phyloP scores from a whole-genome alignment of 2,888 invertebrate species.

The Argyresthia goedartella region DNA sequence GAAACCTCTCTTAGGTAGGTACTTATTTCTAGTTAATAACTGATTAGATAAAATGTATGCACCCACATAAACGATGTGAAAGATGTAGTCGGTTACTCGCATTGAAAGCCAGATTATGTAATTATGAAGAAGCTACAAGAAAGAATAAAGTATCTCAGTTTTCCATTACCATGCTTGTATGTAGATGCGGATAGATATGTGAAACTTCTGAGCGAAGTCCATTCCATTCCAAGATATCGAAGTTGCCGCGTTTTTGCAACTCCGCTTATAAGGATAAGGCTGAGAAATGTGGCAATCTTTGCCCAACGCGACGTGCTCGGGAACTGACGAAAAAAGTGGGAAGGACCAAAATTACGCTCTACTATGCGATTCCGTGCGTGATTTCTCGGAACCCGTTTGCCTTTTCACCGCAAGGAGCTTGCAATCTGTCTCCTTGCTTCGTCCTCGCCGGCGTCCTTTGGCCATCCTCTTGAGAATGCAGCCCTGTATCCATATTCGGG shows the following conservation, averaged over 20 bases:
- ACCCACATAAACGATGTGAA: no score
- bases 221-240: not conserved
- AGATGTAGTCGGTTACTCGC: no score
- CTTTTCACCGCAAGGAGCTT: slow-evolving; percentile 39
- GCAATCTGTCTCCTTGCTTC: slow-evolving; percentile 36
- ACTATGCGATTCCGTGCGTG: slow-evolving; percentile 45
- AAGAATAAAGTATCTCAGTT: not conserved
- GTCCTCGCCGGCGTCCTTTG: slow-evolving; percentile 65
- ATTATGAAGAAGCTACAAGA: not conserved
- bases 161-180: not conserved
- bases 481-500: slow-evolving; percentile 49
- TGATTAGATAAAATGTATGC: no score
- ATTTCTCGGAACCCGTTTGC: slow-evolving; percentile 45
- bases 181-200: not conserved
- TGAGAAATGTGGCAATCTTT: not conserved
- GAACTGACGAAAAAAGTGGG: slow-evolving; percentile 30
- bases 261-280: not conserved
- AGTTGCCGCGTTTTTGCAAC: not conserved
- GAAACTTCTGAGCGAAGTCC: not conserved
- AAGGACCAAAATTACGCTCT: slow-evolving; percentile 36
- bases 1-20: no score
- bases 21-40: no score
- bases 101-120: not conserved
- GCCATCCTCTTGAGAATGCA: slow-evolving; percentile 34
- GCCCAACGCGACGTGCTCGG: not conserved